A percentile compares a stretch with the other conserved stretches of the same genome.
Conservation (phyloP, 2,797 vertebrate species). For the Alcedo atthis region DNA sequence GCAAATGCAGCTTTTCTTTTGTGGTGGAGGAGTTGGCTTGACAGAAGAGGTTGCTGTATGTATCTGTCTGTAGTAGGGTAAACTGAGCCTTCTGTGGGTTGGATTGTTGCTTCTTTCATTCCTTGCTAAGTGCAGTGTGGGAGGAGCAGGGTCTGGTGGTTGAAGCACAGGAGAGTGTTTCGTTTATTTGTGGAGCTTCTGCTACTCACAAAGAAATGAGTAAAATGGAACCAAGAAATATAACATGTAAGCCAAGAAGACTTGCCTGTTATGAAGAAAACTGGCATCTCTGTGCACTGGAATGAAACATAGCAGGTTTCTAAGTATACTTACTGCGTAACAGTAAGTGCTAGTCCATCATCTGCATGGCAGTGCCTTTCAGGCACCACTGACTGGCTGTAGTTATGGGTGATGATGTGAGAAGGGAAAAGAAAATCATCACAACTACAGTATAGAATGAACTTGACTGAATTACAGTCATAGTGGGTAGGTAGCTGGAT, state of each 20-base stretch:
- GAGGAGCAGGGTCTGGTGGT: background rate
- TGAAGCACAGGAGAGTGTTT: background rate
- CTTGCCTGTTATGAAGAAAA: conserved; percentile 18
- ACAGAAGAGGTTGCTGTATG: background rate
- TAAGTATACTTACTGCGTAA: background rate
- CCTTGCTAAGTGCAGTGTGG: background rate
- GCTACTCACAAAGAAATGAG: background rate
- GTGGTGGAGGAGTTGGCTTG: background rate
- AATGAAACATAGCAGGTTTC: background rate
- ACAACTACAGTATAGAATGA: background rate
- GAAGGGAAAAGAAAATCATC: background rate
- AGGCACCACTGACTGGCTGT: background rate
- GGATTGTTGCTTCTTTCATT: background rate
- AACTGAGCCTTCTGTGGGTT: conserved; percentile 16
- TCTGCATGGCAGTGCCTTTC: background rate
- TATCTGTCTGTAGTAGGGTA: background rate
- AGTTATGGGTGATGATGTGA: background rate
- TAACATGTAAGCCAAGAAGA: background rate
- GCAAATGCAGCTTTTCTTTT: background rate
- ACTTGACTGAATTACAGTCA: background rate
- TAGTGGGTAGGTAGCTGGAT: background rate
- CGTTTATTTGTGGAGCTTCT: background rate
- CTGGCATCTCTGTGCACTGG: background rate
- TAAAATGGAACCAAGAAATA: conserved; percentile 14
- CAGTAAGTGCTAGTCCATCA: background rate